Evolutionary conservation across 2,113 vertebrate genomes (phyloP).

Genomic region (Psittacara wagleri): DNA sequence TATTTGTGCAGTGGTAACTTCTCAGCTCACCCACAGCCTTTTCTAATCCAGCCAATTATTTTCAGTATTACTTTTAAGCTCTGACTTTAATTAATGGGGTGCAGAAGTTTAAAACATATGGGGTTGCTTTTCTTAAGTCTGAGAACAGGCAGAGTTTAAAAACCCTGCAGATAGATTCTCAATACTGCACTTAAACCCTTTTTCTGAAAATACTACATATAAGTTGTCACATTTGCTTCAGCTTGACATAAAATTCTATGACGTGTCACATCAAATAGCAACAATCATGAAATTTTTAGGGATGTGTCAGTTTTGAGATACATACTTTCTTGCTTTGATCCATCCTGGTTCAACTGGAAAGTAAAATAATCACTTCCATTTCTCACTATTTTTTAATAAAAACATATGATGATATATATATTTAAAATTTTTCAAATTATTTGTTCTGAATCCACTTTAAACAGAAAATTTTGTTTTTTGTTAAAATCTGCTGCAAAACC

Average conservation of each 20-base stretch:
- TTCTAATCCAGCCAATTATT: conserved; percentile 64
- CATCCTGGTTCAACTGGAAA: neutral
- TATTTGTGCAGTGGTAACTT: conserved; percentile 58
- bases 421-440: neutral
- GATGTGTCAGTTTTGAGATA: conserved; percentile 31
- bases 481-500: neutral
- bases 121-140: conserved; percentile 44
- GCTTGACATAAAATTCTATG: conserved; percentile 24
- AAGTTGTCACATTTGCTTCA: conserved; percentile 26
- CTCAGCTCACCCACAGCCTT: conserved; percentile 50
- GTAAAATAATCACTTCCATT: conserved; percentile 61
- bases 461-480: neutral
- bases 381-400: conserved; percentile 36
- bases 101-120: conserved; percentile 61
- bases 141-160: conserved; percentile 1
- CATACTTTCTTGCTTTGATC: conserved; percentile 44
- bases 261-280: conserved; percentile 37
- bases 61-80: conserved; percentile 48
- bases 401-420: conserved; percentile 34
- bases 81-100: conserved; percentile 59
- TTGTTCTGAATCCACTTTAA: conserved; percentile 21
- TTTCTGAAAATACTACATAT: neutral
- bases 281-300: conserved; percentile 42
- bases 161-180: neutral
- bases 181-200: neutral